Evolutionary conservation across 2,888 invertebrate species (phyloP).

Genomic region (Netelia melanura): DNA sequence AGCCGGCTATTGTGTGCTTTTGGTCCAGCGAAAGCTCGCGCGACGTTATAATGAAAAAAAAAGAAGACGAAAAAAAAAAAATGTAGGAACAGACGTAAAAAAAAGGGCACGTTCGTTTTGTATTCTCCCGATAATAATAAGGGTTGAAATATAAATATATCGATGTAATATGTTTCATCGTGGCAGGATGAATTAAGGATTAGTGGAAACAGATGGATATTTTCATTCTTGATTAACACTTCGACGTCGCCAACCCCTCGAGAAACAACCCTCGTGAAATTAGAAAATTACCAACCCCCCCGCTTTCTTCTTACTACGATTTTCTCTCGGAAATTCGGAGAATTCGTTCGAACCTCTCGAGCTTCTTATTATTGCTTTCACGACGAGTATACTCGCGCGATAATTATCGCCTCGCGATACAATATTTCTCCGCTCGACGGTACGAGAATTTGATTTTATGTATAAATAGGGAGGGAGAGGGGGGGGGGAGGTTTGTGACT

Average conservation of each 20-base stretch:
- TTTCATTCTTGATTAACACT: conserved; percentile 47
- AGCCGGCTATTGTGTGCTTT: conserved; percentile 41
- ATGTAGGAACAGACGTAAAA: conserved; percentile 18
- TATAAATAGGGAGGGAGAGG: not conserved
- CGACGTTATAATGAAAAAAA: conserved; percentile 43
- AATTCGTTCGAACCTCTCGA: conserved; percentile 6
- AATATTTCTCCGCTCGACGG: not conserved
- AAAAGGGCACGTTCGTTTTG: conserved; percentile 14
- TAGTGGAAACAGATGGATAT: conserved; percentile 48
- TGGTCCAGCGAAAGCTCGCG: not conserved
- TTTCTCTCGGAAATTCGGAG: not conserved
- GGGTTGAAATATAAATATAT: not conserved
- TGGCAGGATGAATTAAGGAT: conserved; percentile 30
- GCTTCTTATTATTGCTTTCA: not conserved
- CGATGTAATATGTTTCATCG: not conserved
- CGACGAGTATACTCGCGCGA: not conserved
- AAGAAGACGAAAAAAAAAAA: conserved; percentile 26
- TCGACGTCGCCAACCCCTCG: conserved; percentile 9
- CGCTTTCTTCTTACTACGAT: not conserved
- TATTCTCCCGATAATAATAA: not conserved
- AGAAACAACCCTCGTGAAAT: conserved; percentile 16
- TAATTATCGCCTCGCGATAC: not conserved
- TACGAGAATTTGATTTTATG: not conserved
- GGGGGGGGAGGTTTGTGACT: not conserved
- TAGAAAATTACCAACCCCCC: conserved; percentile 21